Conservation (phyloP, 2,888 invertebrate species). For the Embidobia sp. region DNA sequence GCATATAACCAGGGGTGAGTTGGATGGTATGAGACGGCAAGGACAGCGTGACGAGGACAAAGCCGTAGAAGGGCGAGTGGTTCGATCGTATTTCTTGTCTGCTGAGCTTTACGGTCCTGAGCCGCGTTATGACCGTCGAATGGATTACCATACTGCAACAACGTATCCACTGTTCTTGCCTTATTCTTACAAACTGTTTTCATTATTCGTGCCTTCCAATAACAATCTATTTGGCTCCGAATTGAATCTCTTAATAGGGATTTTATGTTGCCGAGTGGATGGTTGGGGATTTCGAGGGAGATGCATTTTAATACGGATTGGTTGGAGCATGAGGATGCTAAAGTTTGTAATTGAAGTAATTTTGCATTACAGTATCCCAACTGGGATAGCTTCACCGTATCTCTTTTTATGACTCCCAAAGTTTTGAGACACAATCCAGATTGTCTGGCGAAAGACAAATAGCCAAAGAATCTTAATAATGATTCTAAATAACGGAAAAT, state of each 20-base stretch:
- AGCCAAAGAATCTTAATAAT: no score
- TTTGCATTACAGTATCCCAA: no score
- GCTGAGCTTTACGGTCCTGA: constrained; percentile 79
- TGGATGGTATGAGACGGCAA: constrained; percentile 66
- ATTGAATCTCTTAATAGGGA: constrained; percentile 22
- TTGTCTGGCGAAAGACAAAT: no score
- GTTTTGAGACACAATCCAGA: no score
- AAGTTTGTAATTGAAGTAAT: no score
- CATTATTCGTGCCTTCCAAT: constrained; percentile 35
- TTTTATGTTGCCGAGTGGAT: constrained; percentile 5
- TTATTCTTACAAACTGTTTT: constrained; percentile 56
- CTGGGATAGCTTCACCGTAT: no score
- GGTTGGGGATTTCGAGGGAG: background rate
- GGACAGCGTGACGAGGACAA: constrained; percentile 27
- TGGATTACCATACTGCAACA: constrained; percentile 77
- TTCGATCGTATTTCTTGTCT: constrained; percentile 81
- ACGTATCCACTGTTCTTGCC: constrained; percentile 45
- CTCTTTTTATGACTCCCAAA: no score
- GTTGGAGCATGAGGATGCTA: no score
- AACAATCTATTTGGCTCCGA: constrained; percentile 28
- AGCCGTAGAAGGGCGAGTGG: constrained; percentile 67
- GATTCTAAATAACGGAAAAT: no score
- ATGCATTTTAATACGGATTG: constrained; percentile 16
- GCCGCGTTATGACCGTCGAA: constrained; percentile 80
- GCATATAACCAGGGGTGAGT: constrained; percentile 81